Conservation (phyloP, 2,888 invertebrate species). For the Limenitis arthemis region DNA sequence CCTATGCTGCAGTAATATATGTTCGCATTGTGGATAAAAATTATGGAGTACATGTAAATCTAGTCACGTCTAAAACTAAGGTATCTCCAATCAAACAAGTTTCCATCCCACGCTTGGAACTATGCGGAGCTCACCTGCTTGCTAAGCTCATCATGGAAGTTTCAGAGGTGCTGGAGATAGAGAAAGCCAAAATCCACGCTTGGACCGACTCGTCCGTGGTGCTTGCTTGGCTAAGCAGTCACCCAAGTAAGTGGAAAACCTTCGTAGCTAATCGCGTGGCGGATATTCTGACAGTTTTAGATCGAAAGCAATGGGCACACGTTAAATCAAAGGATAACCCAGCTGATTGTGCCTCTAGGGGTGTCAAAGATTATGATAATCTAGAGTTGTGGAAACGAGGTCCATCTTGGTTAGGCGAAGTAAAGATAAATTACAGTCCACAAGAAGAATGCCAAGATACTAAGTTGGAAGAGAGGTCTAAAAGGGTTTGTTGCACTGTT, state of each 20-base stretch:
- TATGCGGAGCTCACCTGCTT: not conserved
- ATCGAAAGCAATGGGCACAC: slow-evolving; percentile 24
- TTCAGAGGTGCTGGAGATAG: slow-evolving; percentile 1
- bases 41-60: slow-evolving; percentile 7
- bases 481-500: not conserved
- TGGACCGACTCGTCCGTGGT: slow-evolving; percentile 17
- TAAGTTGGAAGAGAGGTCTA: not conserved
- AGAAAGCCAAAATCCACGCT: slow-evolving; percentile 5
- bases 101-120: slow-evolving; percentile 2
- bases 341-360: slow-evolving; percentile 31
- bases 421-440: not conserved
- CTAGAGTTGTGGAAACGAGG: slow-evolving; percentile 19
- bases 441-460: not conserved
- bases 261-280: slow-evolving; percentile 15
- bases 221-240: slow-evolving; percentile 10
- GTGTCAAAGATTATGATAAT: slow-evolving; percentile 11
- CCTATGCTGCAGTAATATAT: slow-evolving; percentile 24
- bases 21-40: slow-evolving; percentile 6
- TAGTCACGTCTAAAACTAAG: slow-evolving; percentile 15
- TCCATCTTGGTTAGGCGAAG: slow-evolving; percentile 16
- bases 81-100: slow-evolving; percentile 12
- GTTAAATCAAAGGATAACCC: slow-evolving; percentile 25
- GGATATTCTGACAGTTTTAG: slow-evolving; percentile 20
- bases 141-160: slow-evolving; percentile 4
- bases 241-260: slow-evolving; percentile 13